Percentiles rank a stretch among this genome's conserved stretches.
phyloP scores from a whole-genome alignment of 2,797 vertebrate species.

The Heliangelus exortis region DNA sequence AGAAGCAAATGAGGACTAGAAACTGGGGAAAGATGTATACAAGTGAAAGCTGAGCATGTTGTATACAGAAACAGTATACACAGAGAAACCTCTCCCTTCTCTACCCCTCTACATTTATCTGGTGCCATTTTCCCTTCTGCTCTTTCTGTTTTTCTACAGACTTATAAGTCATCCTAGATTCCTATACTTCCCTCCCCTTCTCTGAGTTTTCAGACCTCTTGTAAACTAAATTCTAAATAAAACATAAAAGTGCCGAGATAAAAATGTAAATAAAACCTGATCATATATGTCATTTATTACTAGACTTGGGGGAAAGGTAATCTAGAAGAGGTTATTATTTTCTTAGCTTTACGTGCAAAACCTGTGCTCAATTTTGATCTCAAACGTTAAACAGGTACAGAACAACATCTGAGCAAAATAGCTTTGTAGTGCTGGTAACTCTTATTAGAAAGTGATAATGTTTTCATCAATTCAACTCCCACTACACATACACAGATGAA shows the following conservation, averaged over 20 bases:
- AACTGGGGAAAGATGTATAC: not conserved
- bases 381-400: not conserved
- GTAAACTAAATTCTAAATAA: not conserved
- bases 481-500: not conserved
- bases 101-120: not conserved
- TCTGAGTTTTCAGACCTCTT: not conserved
- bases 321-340: not conserved
- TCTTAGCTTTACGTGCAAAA: not conserved
- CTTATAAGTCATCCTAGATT: not conserved
- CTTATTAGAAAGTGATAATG: not conserved
- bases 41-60: not conserved
- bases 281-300: not conserved
- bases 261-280: not conserved
- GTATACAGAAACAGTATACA: not conserved
- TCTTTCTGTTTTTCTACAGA: not conserved
- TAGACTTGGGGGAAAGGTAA: not conserved
- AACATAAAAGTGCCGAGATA: not conserved
- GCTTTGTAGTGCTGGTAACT: not conserved
- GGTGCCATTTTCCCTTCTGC: not conserved
- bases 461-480: constrained; percentile 26
- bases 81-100: not conserved
- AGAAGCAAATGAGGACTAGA: not conserved
- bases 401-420: not conserved
- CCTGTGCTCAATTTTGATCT: not conserved
- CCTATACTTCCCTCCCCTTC: not conserved